Evolutionary conservation across 2,113 vertebrate species (phyloP), one percentile per base, ranked within the genome.

Genomic region (Cygnus buccinator): DNA sequence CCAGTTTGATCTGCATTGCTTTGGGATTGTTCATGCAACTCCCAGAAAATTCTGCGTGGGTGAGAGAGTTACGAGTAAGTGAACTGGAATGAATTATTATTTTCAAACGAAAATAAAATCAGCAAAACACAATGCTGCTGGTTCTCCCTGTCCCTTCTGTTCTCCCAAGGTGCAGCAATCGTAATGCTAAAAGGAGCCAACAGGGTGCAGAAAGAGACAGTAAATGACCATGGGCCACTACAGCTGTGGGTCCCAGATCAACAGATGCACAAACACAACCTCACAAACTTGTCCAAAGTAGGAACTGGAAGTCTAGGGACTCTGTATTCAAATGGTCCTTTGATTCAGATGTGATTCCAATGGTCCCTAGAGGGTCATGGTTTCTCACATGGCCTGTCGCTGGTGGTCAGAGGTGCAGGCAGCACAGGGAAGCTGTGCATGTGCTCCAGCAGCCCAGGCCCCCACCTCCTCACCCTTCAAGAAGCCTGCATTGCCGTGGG

Each of bases 81-180:
- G 72, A 71, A 33, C 72, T 74, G 95, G 88, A 92, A 89, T 89
- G 86, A 92, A 70, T 90, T 72, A 52, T n/a, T 52, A 19, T 73
- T 88, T 94, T 86, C 59, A 93, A 86, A 67, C 15, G 12, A 75
- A 93, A 94, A 96, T 46, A 70, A 86, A 77, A 86, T 12, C 79
- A 88, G 12, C 23, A 41, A 74, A 95, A 80, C 59, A 31, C 8
- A 28, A 26, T 33, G 41, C 31, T 2, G 1, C 28, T 44, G 25
- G 55, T 58, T 59, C n/a, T 91, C 31, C 61, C 33, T 5, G 1
- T 3, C 23, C 41, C 44, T 73, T 62, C 37, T 73, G 35, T 2
- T 84, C 41, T 29, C 55, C 43, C 8, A 46, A 7, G 50, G 41
- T 66, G 71, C 22, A 43, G 72, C 50, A 55, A 23, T 68, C 22